Conservation (phyloP, 2,113 vertebrate genomes). For the Poeciliopsis retropinna region DNA sequence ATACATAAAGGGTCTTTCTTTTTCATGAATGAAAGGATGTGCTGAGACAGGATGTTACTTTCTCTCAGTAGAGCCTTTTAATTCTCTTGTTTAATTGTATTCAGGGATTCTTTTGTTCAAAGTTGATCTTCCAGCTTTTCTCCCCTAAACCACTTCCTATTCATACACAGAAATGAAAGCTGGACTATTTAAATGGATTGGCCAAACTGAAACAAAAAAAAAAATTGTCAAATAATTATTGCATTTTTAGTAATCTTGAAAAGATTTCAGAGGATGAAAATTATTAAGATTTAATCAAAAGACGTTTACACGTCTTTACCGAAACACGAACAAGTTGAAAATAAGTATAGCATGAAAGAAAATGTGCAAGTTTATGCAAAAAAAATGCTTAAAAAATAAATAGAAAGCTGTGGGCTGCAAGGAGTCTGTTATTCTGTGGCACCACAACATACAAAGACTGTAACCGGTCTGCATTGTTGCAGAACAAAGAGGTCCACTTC, state of each 20-base stretch:
- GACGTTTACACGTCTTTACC: neutral
- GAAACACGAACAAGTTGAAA: neutral
- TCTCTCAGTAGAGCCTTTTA: conserved; percentile 51
- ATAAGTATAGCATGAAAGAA: neutral
- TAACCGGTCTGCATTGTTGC: no score
- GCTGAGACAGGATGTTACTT: conserved; percentile 67
- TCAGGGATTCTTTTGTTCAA: conserved; percentile 66
- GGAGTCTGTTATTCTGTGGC: no score
- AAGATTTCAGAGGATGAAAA: conserved; percentile 16
- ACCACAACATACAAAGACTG: no score
- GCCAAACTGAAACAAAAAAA: conserved; percentile 58
- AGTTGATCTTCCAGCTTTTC: conserved; percentile 60
- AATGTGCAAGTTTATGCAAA: neutral
- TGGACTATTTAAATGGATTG: conserved; percentile 47
- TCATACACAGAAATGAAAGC: conserved; percentile 33
- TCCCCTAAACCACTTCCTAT: conserved; percentile 44
- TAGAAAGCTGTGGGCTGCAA: no score
- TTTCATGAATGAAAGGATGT: conserved; percentile 54
- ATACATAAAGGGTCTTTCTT: conserved; percentile 38
- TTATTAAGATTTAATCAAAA: neutral
- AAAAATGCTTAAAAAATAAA: neutral
- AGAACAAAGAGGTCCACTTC: no score
- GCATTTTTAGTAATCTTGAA: conserved; percentile 44
- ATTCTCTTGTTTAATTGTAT: conserved; percentile 73
- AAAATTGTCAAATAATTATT: conserved; percentile 16